A percentile compares a stretch with the other conserved stretches of the same genome.
Evolutionary conservation across 92 coral and sea anemone genomes (phyloP).

Genomic region (Zoanthus solanderi): DNA sequence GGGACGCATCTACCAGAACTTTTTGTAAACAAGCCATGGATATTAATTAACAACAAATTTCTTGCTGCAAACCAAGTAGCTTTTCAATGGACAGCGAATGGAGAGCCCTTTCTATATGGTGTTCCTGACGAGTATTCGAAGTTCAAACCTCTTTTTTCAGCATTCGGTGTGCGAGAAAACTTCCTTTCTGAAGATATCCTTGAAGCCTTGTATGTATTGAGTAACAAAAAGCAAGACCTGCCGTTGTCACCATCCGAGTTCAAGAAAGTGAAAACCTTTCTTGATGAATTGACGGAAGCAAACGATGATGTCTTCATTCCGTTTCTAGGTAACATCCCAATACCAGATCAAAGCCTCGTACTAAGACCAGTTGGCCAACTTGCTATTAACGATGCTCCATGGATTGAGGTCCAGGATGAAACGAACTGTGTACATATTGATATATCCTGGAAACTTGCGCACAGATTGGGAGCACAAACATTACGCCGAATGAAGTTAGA

Average conservation of each 20-base stretch:
- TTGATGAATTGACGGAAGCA: constrained; percentile 75
- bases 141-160: constrained; percentile 76
- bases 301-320: constrained; percentile 66
- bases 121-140: constrained; percentile 84
- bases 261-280: constrained; percentile 78
- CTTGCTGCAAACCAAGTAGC: constrained; percentile 87
- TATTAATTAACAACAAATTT: constrained; percentile 79
- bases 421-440: constrained; percentile 83
- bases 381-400: constrained; percentile 88
- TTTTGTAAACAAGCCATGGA: constrained; percentile 83
- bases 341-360: constrained; percentile 80
- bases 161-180: constrained; percentile 80
- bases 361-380: constrained; percentile 81
- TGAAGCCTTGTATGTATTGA: constrained; percentile 79
- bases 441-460: constrained; percentile 81
- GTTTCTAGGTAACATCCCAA: constrained; percentile 74
- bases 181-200: constrained; percentile 79
- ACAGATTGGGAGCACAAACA: constrained; percentile 85
- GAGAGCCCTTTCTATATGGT: constrained; percentile 86
- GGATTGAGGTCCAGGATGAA: constrained; percentile 71
- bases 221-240: constrained; percentile 77
- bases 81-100: constrained; percentile 83
- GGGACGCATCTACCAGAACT: constrained; percentile 66
- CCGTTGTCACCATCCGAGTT: constrained; percentile 77
- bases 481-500: constrained; percentile 72